These are phyloP conservation scores for Phalacrocorax pelagicus DNA, from an alignment of 2,113 vertebrate genomes.

Conservation along the genomic window DNA sequence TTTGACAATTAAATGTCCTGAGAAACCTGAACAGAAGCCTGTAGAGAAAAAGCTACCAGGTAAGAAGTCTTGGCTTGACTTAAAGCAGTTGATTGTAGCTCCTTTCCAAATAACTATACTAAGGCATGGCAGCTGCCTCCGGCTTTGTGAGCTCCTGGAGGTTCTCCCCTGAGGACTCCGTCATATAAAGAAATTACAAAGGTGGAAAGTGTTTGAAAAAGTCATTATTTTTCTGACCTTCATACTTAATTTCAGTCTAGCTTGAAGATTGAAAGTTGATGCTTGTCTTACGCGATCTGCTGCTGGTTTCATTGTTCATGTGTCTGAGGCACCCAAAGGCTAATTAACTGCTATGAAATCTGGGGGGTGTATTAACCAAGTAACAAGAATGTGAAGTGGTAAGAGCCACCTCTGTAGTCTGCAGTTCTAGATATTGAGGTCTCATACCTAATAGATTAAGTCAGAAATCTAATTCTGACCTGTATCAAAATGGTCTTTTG, in stretches of 20 bases:
- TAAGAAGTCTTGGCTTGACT: conserved; percentile 53
- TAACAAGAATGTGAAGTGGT: not conserved
- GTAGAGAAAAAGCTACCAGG: conserved; percentile 90
- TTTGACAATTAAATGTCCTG: conserved; percentile 85
- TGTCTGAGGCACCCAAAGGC: not conserved
- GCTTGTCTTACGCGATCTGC: not conserved
- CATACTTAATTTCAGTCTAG: not conserved
- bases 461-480: not conserved
- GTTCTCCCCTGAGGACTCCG: not conserved
- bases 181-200: not conserved
- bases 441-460: not conserved
- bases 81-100: not conserved
- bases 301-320: not conserved
- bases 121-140: not conserved
- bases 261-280: not conserved
- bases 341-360: not conserved
- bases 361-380: not conserved
- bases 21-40: conserved; percentile 73
- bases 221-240: not conserved
- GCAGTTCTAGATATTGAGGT: not conserved
- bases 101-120: not conserved
- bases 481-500: not conserved
- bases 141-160: not conserved
- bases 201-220: not conserved
- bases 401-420: not conserved